Evolutionary conservation across 2,797 vertebrate species (phyloP), one percentile per base, ranked within the genome.

Genomic region (Silurus lanzhouensis): DNA sequence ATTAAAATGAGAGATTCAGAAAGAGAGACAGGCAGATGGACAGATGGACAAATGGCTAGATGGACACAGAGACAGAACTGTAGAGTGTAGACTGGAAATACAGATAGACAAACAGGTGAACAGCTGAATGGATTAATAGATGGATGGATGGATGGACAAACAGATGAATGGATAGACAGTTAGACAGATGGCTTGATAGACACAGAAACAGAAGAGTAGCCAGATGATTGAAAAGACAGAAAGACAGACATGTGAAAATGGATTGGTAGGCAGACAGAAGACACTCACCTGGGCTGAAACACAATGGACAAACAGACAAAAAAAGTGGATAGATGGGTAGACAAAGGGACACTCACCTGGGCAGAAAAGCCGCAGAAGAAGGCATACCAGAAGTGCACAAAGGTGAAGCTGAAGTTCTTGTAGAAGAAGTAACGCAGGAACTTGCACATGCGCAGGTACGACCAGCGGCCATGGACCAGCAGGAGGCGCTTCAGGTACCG

Each of bases 361-460:
- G 98, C 97, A 0, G 98, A 99, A 92, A 98, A 99, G 63, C 98
- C 97, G 0, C 94, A 98, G 94, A 96, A 99, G 96, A 98, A 99
- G 82, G 94, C 97, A 2, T 97, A 99, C 98, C 98, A 99, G 95
- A 99, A 97, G 76, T 99, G 97, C 31, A 98, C 95, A 38, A 99
- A 92, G 0, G 97, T 98, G 91, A 99, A 99, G 89, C 96, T 95
- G 90, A 99, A 99, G 92, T 99, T 99, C 94, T 99, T 99, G 90
- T 98, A 99, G 92, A 99, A 99, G 91, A 99, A 99, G 88, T 98
- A 99, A 64, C 92, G 91, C 57, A 99, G 95, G 90, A 99, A 99
- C 90, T 96, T 98, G 95, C 96, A 98, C 97, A 99, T 98, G 92
- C 97, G 96, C 63, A 97, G 92, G 87, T 99, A 99, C 44, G 98